These are phyloP conservation scores for Condylostylus longicornis DNA, from an alignment of 1,140 invertebrate species.

Conservation along the genomic window DNA sequence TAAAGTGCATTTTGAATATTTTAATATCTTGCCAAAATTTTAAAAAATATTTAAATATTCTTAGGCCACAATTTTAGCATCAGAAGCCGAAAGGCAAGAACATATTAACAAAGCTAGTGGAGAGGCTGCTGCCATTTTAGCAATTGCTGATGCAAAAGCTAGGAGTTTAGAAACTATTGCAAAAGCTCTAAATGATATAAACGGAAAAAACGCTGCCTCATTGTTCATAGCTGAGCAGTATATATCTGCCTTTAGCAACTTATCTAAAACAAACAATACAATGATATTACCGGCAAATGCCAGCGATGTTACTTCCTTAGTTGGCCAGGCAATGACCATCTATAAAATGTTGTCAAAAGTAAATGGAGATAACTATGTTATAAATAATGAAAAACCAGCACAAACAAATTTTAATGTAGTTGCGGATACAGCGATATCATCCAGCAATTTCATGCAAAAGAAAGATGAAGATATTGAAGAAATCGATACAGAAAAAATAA, in stretches of 20 bases:
- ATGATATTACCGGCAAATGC: conserved; percentile 84
- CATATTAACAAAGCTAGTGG: conserved; percentile 77
- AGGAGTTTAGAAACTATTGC: conserved; percentile 61
- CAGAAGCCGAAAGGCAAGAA: conserved; percentile 72
- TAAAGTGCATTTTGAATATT: conserved; percentile 78
- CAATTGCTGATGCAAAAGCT: conserved; percentile 71
- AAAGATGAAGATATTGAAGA: too few species aligned
- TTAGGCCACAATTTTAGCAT: conserved; percentile 9
- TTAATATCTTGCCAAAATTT: background rate
- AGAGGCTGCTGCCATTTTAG: conserved; percentile 73
- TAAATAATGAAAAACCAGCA: too few species aligned
- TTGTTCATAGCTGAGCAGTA: conserved; percentile 92
- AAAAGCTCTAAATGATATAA: conserved; percentile 41
- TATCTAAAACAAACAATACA: conserved; percentile 89
- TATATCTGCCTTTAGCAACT: conserved; percentile 78
- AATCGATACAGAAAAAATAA: too few species aligned
- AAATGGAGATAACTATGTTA: too few species aligned
- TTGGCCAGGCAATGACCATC: conserved; percentile 55
- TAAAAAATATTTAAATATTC: background rate
- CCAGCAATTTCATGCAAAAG: too few species aligned
- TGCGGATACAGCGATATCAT: too few species aligned
- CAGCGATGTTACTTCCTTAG: conserved; percentile 68
- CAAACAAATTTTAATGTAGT: too few species aligned
- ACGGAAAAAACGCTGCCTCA: conserved; percentile 75
- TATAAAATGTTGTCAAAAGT: conserved; percentile 23